Evolutionary conservation across 2,888 invertebrate genomes (phyloP), one percentile per base, ranked within the genome.

Genomic region (Reticulitermes lucifugus): DNA sequence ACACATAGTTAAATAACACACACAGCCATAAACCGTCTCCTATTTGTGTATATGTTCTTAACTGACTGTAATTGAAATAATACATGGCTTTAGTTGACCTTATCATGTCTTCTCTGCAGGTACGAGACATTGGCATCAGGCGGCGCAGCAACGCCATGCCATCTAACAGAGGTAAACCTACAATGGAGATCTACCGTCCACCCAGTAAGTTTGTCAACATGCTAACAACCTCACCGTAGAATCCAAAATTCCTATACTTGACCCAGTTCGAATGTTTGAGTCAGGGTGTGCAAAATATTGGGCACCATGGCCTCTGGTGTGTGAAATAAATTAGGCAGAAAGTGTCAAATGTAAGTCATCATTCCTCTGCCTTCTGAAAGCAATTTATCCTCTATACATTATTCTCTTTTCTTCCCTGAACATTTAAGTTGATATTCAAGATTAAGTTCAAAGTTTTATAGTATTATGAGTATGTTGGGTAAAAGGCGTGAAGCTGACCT

Each of bases 151-250:
- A 60, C 65, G 73, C 86, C 21, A 77, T 85, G 85, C 79, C 87
- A 25, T 79, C 65, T 46, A 85, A 84, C 71, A 94, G 95, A 90
- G 94, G 95, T 83, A 97, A 97, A 91, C 97, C 97, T 21, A 95
- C 96, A 43, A 93, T 97, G 92, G 96, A 97, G 92, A 96, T 97
- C 89, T 97, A 97, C 91, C 94, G 97, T 89, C 97, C 97, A 86
- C 97, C 97, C 90, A 97, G 96, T 96, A 90, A 93, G 93, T 92
- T 87, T 51, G 77, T 46, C 51, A 77, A 77, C 77, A 35, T 51
- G n/a, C 43, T 43, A 77, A 77, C 41, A n/a, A 10, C n/a, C 46
- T 5, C 51, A 22, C 77, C 46, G 51, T 77, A 77, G 77, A 77
- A 21, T 22, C 46, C 46, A 22, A 6, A 22, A 43, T 46, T 14